Evolutionary conservation across 1,140 invertebrate species (phyloP).

Genomic region (Drosophila albomicans): DNA sequence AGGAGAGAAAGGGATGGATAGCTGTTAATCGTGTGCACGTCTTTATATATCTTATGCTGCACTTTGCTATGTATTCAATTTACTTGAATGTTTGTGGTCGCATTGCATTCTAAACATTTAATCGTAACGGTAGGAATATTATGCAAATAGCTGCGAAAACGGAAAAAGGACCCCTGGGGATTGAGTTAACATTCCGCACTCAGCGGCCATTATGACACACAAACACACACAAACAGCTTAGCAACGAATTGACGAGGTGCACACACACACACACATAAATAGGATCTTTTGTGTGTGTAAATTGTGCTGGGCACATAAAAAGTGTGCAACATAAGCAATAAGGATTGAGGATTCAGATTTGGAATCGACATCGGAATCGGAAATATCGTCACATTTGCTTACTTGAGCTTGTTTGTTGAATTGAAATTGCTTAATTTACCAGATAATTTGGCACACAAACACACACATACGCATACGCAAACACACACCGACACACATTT

Average conservation of each 20-base stretch:
- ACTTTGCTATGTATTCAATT: not conserved
- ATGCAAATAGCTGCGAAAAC: slow-evolving; percentile 32
- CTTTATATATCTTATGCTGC: not conserved
- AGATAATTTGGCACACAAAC: slow-evolving; percentile 34
- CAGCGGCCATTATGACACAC: slow-evolving; percentile 26
- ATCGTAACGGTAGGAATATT: not conserved
- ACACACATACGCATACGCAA: slow-evolving; percentile 7
- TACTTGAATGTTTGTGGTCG: not conserved
- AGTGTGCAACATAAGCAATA: slow-evolving; percentile 23
- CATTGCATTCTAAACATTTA: not conserved
- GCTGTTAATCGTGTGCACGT: not conserved
- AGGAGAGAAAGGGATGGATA: not conserved
- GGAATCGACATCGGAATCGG: slow-evolving; percentile 10
- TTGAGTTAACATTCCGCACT: slow-evolving; percentile 28
- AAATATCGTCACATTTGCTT: slow-evolving; percentile 34
- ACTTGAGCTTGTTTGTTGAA: slow-evolving; percentile 38
- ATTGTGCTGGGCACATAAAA: slow-evolving; percentile 42
- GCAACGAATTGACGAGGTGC: slow-evolving; percentile 40
- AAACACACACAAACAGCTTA: slow-evolving; percentile 32
- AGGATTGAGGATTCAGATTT: slow-evolving; percentile 19
- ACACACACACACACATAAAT: slow-evolving; percentile 55
- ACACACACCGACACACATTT: not conserved
- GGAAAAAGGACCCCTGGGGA: slow-evolving; percentile 8
- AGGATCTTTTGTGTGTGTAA: slow-evolving; percentile 56
- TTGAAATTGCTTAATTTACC: slow-evolving; percentile 52